Conservation (phyloP, 1,140 invertebrate genomes). For the Metaphire vulgaris region DNA sequence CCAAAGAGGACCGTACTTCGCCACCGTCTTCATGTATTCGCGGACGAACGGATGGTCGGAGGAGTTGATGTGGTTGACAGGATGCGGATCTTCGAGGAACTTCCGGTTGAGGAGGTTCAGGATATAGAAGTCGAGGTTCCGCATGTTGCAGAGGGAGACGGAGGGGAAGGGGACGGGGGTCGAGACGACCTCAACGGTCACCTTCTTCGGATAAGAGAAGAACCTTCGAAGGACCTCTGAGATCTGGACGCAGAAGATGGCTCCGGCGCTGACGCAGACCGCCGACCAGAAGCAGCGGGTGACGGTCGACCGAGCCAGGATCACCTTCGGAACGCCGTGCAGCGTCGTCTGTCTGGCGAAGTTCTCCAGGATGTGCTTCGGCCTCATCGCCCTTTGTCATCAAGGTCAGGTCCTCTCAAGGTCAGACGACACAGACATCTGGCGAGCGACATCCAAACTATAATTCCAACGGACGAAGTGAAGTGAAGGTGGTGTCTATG, state of each 20-base stretch:
- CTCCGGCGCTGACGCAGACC: conserved; percentile 17
- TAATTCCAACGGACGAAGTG: too few relatives aligned
- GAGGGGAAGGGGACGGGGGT: conserved; percentile 25
- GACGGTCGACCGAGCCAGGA: conserved; percentile 9
- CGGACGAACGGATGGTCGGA: conserved; percentile 18
- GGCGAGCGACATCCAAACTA: too few relatives aligned
- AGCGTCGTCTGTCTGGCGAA: conserved; percentile 9
- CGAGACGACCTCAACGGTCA: conserved; percentile 27
- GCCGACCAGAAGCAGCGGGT: conserved; percentile 23
- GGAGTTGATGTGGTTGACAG: conserved; percentile 23
- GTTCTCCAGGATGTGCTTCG: conserved; percentile 1
- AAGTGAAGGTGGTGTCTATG: too few relatives aligned
- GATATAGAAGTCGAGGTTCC: conserved; percentile 22
- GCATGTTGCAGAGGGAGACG: conserved; percentile 26
- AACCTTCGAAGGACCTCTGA: conserved; percentile 21
- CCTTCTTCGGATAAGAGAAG: conserved; percentile 28
- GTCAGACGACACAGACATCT: too few relatives aligned
- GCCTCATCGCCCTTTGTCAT: background rate
- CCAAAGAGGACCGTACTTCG: conserved; percentile 22
- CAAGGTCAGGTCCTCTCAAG: too few relatives aligned
- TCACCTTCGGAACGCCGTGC: conserved; percentile 8
- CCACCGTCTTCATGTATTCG: conserved; percentile 22
- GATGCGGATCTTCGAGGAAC: conserved; percentile 22
- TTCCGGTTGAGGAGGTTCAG: conserved; percentile 26
- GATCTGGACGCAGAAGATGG: conserved; percentile 28